Evolutionary conservation across 92 coral and sea anemone species (phyloP), one percentile per base, ranked within the genome.

Genomic region (Porites evermanni): DNA sequence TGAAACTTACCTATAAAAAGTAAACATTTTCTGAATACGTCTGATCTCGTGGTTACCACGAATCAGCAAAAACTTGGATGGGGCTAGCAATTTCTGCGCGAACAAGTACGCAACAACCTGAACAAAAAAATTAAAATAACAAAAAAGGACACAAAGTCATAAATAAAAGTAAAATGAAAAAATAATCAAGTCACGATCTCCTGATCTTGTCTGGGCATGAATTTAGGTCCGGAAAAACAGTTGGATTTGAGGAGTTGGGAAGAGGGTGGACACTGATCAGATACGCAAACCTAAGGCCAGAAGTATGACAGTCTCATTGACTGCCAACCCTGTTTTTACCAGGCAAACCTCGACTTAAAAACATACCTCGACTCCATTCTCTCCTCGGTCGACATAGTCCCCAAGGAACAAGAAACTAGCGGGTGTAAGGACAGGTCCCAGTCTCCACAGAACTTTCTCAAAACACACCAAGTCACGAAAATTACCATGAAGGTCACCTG

Each of bases 11-110:
- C 90, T 79, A 68, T 95, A 87, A 70, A 95, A 95, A 23, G 98
- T 90, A 70, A 95, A 95, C 84, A 95, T 67, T 66, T 91, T 93
- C 84, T 95, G 98, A 29, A 93, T 91, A 26, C 84, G 79, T 52
- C 98, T 93, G 12, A 74, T 90, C 77, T 95, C 98, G 78, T 95
- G 98, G 80, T 95, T 95, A n/a, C 98, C 98, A 70, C 98, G 95
- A 38, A 95, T 95, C 32, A 95, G 92, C 73, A 93, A 88, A 79
- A 95, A 92, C 93, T 95, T 95, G 76, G 95, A 85, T 2, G 98
- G 98, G 32, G 98, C 98, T 53, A 95, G 74, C n/a, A 95, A 60
- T 75, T 95, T 95, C 86, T 95, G 98, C 12, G 98, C 87, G 66
- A 95, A 95, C 52, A 95, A 87, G 80, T 95, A 95, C 58, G 98